These are phyloP conservation scores for Lasius platythorax DNA, from an alignment of 2,888 invertebrate genomes.

Conservation along the genomic window DNA sequence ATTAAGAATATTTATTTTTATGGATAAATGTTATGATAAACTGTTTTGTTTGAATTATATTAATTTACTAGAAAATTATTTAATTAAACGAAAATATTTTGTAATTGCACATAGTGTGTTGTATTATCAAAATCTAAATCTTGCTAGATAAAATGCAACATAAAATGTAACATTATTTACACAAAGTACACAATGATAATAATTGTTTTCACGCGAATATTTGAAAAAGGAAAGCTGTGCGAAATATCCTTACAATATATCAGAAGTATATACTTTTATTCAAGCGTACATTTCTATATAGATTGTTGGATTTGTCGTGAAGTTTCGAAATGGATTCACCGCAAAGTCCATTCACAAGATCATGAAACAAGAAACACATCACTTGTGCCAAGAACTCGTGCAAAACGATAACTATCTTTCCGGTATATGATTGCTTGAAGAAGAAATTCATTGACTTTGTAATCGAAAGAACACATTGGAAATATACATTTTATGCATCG, in stretches of 20 bases:
- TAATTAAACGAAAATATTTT: not conserved
- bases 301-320: slow-evolving; percentile 43
- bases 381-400: slow-evolving; percentile 15
- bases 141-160: not conserved
- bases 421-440: not conserved
- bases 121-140: not conserved
- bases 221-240: slow-evolving; percentile 19
- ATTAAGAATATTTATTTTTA: too few species aligned
- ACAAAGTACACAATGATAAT: not conserved
- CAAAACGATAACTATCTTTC: slow-evolving; percentile 35
- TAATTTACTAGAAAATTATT: slow-evolving; percentile 1
- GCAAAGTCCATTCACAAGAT: slow-evolving; percentile 45
- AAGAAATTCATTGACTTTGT: slow-evolving; percentile 46
- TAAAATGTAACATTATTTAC: not conserved
- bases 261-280: slow-evolving; percentile 37
- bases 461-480: slow-evolving; percentile 17
- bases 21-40: not conserved
- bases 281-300: slow-evolving; percentile 23
- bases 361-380: slow-evolving; percentile 22
- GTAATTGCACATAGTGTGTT: not conserved
- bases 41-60: not conserved
- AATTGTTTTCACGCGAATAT: slow-evolving; percentile 1
- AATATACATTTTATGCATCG: slow-evolving; percentile 30
- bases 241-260: slow-evolving; percentile 19
- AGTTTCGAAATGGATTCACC: slow-evolving; percentile 45